Percentiles rank a stretch among this genome's conserved stretches.
Evolutionary conservation across 2,113 vertebrate species (phyloP).

Genomic region (Entelurus aequoreus): DNA sequence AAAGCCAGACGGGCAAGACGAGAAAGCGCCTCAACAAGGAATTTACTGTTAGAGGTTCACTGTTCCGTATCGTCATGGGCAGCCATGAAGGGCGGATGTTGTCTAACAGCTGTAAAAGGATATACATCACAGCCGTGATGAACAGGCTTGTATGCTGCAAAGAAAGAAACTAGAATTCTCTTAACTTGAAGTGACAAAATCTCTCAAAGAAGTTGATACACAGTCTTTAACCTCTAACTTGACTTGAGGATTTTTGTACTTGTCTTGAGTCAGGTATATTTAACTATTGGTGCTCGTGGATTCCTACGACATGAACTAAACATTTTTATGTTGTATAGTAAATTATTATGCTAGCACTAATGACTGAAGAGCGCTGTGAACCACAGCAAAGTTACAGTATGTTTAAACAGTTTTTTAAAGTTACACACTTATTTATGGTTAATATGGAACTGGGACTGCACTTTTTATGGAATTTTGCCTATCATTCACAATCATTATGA

Average conservation of each 20-base stretch:
- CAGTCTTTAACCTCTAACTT: background rate
- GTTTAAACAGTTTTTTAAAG: no score
- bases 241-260: background rate
- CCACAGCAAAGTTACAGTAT: no score
- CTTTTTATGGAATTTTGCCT: no score
- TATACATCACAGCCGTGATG: slow-evolving; percentile 40
- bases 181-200: background rate
- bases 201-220: background rate
- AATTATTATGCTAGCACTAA: no score
- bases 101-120: slow-evolving; percentile 62
- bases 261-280: background rate
- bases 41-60: slow-evolving; percentile 53
- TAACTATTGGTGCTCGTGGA: no score
- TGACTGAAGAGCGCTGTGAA: no score
- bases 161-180: slow-evolving; percentile 6
- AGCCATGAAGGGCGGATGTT: slow-evolving; percentile 53
- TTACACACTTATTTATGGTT: no score
- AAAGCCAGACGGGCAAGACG: slow-evolving; percentile 58
- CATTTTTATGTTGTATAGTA: no score
- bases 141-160: slow-evolving; percentile 12
- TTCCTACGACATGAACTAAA: no score
- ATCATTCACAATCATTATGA: no score
- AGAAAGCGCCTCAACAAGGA: slow-evolving; percentile 57
- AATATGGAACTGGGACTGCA: no score
- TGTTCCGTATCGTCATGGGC: slow-evolving; percentile 38